Evolutionary conservation across 2,797 vertebrate genomes (phyloP).

Genomic region (Leptoclinus maculatus): DNA sequence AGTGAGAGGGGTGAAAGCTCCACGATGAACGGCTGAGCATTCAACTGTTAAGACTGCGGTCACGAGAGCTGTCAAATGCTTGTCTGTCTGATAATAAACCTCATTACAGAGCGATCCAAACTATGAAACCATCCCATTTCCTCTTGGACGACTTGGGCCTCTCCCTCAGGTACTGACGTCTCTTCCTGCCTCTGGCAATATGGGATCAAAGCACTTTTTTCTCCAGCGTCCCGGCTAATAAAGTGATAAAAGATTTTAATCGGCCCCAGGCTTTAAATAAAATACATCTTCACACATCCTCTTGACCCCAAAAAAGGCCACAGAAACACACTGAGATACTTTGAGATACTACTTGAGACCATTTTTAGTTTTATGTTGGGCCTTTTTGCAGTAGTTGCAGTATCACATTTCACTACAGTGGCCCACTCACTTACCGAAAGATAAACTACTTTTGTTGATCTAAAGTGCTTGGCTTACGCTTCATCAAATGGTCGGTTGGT

Average conservation of each 20-base stretch:
- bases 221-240: background rate
- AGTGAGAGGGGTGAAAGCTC: constrained; percentile 42
- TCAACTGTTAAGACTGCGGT: constrained; percentile 72
- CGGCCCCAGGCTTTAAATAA: constrained; percentile 3
- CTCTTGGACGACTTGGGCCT: constrained; percentile 13
- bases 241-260: constrained; percentile 39
- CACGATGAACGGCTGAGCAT: constrained; percentile 35
- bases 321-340: constrained; percentile 36
- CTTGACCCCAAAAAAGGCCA: constrained; percentile 45
- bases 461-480: constrained; percentile 74
- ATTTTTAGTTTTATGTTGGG: constrained; percentile 58
- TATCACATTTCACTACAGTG: constrained; percentile 68
- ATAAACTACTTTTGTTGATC: constrained; percentile 75
- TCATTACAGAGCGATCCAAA: constrained; percentile 40
- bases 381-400: constrained; percentile 52
- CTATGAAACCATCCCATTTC: constrained; percentile 46
- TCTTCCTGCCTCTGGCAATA: constrained; percentile 15
- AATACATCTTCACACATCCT: constrained; percentile 47
- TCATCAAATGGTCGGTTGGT: constrained; percentile 67
- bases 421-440: constrained; percentile 69
- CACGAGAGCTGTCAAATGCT: constrained; percentile 54
- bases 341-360: no score
- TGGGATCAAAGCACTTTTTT: constrained; percentile 24
- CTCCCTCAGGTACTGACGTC: constrained; percentile 13
- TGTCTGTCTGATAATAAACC: constrained; percentile 71